Evolutionary conservation across 2,113 vertebrate species (phyloP).

Genomic region (Saccopteryx bilineata): DNA sequence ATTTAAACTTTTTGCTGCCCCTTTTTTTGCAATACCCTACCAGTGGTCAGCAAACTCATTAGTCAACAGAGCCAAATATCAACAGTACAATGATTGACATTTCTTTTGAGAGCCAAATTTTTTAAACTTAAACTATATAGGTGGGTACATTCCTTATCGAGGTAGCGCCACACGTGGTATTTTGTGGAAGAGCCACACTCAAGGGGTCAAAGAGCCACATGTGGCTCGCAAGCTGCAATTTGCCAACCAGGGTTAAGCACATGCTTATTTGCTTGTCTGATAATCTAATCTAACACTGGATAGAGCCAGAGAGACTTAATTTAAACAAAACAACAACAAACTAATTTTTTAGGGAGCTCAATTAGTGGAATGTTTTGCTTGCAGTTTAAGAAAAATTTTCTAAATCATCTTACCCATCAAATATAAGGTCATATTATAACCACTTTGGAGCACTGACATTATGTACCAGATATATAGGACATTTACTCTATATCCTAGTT

Average conservation of each 20-base stretch:
- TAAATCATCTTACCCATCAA: not conserved
- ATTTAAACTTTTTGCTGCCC: not conserved
- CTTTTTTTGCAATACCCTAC: not conserved
- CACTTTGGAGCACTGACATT: not conserved
- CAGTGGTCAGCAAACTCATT: too few relatives aligned
- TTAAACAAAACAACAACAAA: not conserved
- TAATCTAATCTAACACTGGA: not conserved
- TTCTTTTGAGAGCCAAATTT: too few relatives aligned
- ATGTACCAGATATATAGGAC: not conserved
- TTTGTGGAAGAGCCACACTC: too few relatives aligned
- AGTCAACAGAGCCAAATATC: too few relatives aligned
- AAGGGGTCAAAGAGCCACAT: too few relatives aligned
- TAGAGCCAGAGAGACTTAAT: not conserved
- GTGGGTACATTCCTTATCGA: too few relatives aligned
- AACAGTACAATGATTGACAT: too few relatives aligned
- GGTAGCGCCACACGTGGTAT: too few relatives aligned
- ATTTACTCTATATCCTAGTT: not conserved
- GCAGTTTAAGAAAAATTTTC: not conserved
- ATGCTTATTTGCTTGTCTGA: conserved; percentile 2
- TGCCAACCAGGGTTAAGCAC: not conserved
- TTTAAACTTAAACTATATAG: too few relatives aligned
- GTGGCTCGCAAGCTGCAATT: too few relatives aligned
- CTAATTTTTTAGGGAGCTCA: not conserved
- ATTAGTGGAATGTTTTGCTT: not conserved
- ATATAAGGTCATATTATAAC: conserved; percentile 28